A percentile compares a stretch with the other conserved stretches of the same genome.
phyloP scores from a whole-genome alignment of 2,113 vertebrate genomes.

The Perca flavescens region DNA sequence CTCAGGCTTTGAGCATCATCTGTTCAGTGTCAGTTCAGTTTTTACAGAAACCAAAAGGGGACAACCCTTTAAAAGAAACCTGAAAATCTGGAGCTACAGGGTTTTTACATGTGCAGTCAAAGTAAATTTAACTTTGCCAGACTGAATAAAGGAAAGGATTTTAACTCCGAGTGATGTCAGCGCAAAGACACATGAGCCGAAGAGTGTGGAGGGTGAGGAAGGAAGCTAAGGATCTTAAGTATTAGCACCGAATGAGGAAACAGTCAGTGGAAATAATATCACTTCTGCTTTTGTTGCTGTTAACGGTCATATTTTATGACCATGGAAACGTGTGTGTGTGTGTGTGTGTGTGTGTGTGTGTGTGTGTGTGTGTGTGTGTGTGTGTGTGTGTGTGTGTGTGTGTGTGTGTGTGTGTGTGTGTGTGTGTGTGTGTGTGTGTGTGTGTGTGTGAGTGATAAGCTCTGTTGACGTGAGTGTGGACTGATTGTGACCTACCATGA shows the following conservation, averaged over 20 bases:
- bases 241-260: constrained; percentile 54
- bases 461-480: background rate
- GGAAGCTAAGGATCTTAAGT: constrained; percentile 5
- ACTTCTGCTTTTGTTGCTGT: constrained; percentile 61
- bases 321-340: constrained; percentile 34
- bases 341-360: too few relatives aligned
- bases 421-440: background rate
- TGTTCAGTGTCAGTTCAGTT: background rate
- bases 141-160: background rate
- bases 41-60: background rate
- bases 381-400: background rate
- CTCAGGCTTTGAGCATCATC: background rate
- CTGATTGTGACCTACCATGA: background rate
- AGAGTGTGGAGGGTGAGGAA: constrained; percentile 13
- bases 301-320: constrained; percentile 27
- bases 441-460: background rate
- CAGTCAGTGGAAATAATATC: constrained; percentile 33
- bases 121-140: background rate
- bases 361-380: background rate
- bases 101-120: background rate
- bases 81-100: background rate
- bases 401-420: background rate
- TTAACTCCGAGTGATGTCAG: background rate
- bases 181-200: background rate
- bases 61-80: background rate